Percentiles rank a stretch among this genome's conserved stretches.
Conservation (phyloP, 2,888 invertebrate species). For the Sericinus montela region DNA sequence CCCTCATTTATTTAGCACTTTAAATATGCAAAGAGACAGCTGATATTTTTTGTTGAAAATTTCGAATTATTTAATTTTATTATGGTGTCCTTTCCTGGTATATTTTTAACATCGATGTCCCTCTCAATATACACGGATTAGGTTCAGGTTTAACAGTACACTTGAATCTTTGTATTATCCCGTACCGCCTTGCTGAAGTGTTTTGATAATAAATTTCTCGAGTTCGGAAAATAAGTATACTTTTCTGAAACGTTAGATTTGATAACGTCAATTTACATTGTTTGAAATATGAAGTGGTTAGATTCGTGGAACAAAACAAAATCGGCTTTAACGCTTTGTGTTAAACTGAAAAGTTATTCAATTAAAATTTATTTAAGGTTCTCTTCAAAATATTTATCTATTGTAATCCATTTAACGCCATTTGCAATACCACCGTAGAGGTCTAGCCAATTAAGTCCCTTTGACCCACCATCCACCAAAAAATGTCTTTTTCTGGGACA, state of each 20-base stretch:
- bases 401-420: too few species aligned
- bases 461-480: too few species aligned
- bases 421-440: too few species aligned
- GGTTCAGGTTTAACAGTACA: background rate
- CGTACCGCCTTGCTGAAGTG: constrained; percentile 8
- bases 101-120: too few species aligned
- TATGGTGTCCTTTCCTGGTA: too few species aligned
- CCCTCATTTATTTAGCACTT: constrained; percentile 12
- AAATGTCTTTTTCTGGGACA: too few species aligned
- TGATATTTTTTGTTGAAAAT: too few species aligned
- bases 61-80: too few species aligned
- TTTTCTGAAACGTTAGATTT: constrained; percentile 5
- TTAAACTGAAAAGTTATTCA: background rate
- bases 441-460: too few species aligned
- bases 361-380: too few species aligned
- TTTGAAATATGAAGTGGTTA: constrained; percentile 13
- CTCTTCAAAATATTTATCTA: too few species aligned
- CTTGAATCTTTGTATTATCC: constrained; percentile 4
- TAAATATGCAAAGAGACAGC: background rate
- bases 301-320: constrained; percentile 4
- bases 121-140: background rate
- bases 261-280: constrained; percentile 18
- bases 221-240: constrained; percentile 17
- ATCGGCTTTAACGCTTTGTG: constrained; percentile 4
- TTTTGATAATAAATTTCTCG: constrained; percentile 14